Evolutionary conservation across 2,888 invertebrate species (phyloP).

Genomic region (Incurvaria masculella): DNA sequence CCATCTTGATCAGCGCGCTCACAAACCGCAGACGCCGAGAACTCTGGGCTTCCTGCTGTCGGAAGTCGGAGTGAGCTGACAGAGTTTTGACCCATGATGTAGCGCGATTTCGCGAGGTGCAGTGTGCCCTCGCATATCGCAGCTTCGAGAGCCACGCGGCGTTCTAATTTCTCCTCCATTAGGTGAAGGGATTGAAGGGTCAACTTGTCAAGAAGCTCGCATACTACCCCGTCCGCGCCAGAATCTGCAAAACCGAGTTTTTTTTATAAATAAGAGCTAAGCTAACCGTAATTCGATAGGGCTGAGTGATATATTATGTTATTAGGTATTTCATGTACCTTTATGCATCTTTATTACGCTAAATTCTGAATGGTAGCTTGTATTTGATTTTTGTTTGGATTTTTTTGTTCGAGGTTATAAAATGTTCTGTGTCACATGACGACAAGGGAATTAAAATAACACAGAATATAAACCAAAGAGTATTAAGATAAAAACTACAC

Average conservation of each 20-base stretch:
- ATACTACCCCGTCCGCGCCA: conserved; percentile 37
- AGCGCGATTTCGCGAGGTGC: conserved; percentile 71
- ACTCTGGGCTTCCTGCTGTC: conserved; percentile 56
- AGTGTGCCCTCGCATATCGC: conserved; percentile 66
- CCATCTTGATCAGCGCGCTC: conserved; percentile 38
- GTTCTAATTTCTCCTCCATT: conserved; percentile 68
- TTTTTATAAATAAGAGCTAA: too few relatives aligned
- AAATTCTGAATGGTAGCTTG: too few relatives aligned
- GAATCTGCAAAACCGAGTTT: conserved; percentile 22
- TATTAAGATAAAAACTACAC: too few relatives aligned
- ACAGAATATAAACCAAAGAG: too few relatives aligned
- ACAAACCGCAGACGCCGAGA: conserved; percentile 36
- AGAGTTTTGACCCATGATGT: conserved; percentile 73
- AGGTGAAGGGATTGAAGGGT: conserved; percentile 66
- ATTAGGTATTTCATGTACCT: too few relatives aligned
- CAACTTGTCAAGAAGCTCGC: conserved; percentile 64
- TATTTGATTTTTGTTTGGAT: too few relatives aligned
- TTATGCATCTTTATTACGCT: too few relatives aligned
- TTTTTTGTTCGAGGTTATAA: too few relatives aligned
- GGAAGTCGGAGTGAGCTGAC: conserved; percentile 70
- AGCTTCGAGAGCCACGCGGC: conserved; percentile 67
- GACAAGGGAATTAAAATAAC: too few relatives aligned
- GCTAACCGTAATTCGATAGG: too few relatives aligned
- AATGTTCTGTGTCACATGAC: too few relatives aligned
- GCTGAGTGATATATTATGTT: too few relatives aligned